These are phyloP conservation scores for roundworm (Caenorhabditis elegans) DNA, from an alignment of 1,140 invertebrate species.

Conservation along the genomic window DNA sequence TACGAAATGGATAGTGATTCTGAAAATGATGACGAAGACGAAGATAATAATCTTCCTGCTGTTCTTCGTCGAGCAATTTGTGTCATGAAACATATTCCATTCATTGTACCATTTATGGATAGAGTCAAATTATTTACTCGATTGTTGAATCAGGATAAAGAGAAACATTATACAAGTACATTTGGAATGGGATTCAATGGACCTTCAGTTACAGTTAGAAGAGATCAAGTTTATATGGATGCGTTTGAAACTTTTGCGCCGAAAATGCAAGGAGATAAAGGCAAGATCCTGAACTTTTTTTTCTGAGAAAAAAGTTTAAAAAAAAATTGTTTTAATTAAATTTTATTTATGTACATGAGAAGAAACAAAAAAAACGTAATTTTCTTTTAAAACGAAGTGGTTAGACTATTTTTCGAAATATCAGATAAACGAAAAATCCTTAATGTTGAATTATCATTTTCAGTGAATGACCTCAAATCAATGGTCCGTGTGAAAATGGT, in stretches of 20 bases:
- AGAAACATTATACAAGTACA: neutral
- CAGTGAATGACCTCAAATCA: neutral
- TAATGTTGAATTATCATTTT: neutral
- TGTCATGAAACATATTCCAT: conserved; percentile 35
- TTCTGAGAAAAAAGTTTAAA: neutral
- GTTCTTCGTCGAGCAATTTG: conserved; percentile 2
- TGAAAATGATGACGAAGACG: conserved; percentile 14
- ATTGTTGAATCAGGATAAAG: neutral
- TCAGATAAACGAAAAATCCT: too few relatives aligned
- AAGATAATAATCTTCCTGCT: neutral
- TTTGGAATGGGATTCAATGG: neutral
- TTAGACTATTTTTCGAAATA: too few relatives aligned
- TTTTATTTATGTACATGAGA: too few relatives aligned
- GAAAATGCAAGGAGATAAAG: neutral
- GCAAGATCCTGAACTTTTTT: neutral
- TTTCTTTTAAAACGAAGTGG: too few relatives aligned
- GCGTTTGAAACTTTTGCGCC: neutral
- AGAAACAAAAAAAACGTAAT: too few relatives aligned
- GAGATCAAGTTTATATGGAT: conserved; percentile 39
- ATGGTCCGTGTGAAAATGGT: conserved; percentile 24
- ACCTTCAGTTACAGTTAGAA: neutral
- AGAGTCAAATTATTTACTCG: conserved; percentile 9
- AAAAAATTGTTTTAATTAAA: too few relatives aligned
- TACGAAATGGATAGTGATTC: conserved; percentile 16
- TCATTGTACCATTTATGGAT: conserved; percentile 37